phyloP scores from a whole-genome alignment of 1,140 invertebrate species.

The Gryllus bimaculatus region DNA sequence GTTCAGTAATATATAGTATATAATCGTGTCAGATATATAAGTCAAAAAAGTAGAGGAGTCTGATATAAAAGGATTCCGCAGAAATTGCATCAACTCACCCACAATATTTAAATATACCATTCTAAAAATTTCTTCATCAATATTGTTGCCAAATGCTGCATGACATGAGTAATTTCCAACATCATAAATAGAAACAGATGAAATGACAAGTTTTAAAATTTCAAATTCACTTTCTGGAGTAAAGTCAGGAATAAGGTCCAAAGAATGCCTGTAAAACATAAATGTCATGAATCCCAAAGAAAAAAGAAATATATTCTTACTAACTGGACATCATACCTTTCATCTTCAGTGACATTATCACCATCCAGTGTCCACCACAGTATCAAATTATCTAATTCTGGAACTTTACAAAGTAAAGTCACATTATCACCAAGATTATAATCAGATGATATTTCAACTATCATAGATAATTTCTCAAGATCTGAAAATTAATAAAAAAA shows the following conservation, averaged over 20 bases:
- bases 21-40: neutral
- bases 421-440: slow-evolving; percentile 35
- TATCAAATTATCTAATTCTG: slow-evolving; percentile 8
- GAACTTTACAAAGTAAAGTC: slow-evolving; percentile 26
- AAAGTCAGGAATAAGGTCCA: neutral
- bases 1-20: neutral
- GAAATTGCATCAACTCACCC: slow-evolving; percentile 33
- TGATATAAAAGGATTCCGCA: neutral
- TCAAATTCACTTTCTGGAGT: slow-evolving; percentile 5
- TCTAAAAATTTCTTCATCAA: slow-evolving; percentile 24
- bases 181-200: slow-evolving; percentile 32
- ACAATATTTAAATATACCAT: slow-evolving; percentile 23
- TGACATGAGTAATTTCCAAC: slow-evolving; percentile 40
- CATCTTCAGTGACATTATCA: slow-evolving; percentile 34
- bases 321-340: slow-evolving; percentile 26
- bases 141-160: slow-evolving; percentile 28
- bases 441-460: slow-evolving; percentile 27
- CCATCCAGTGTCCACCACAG: slow-evolving; percentile 23
- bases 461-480: slow-evolving; percentile 28
- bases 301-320: neutral
- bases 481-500: slow-evolving; percentile 14
- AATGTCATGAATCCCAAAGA: slow-evolving; percentile 8
- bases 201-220: slow-evolving; percentile 19
- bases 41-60: neutral
- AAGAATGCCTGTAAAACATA: neutral